Percentiles rank a stretch among this genome's conserved stretches.
phyloP scores from a whole-genome alignment of 2,113 vertebrate species.

The Delphinus delphis region DNA sequence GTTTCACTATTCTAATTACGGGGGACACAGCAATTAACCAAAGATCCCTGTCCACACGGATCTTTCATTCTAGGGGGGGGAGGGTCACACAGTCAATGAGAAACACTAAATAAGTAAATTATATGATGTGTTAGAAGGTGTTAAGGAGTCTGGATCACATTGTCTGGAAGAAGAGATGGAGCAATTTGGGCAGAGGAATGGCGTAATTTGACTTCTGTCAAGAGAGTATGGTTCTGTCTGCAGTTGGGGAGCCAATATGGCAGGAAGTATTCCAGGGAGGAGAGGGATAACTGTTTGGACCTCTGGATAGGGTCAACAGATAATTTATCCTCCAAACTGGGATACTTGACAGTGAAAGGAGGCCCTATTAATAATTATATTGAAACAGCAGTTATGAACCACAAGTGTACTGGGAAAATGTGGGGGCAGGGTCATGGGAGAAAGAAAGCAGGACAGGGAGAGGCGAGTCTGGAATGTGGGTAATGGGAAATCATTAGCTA shows the following conservation, averaged over 20 bases:
- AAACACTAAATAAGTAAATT: not conserved
- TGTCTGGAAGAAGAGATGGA: not conserved
- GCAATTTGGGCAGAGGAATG: not conserved
- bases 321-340: not conserved
- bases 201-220: not conserved
- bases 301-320: not conserved
- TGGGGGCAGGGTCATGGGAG: accelerated
- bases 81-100: not conserved
- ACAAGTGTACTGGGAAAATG: not conserved
- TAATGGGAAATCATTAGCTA: not conserved
- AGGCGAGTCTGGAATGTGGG: not conserved
- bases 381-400: not conserved
- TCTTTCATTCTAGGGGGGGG: not conserved
- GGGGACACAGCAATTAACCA: not conserved
- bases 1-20: not conserved
- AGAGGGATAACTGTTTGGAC: not conserved
- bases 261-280: not conserved
- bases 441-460: not conserved
- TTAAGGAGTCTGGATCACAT: not conserved
- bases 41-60: not conserved
- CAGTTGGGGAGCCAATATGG: not conserved
- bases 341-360: not conserved
- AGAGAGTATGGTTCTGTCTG: not conserved
- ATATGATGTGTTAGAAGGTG: not conserved
- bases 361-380: not conserved